Percentiles rank a stretch among this genome's conserved stretches.
Evolutionary conservation across 2,888 invertebrate genomes (phyloP).

Genomic region (Coelinius sp.): DNA sequence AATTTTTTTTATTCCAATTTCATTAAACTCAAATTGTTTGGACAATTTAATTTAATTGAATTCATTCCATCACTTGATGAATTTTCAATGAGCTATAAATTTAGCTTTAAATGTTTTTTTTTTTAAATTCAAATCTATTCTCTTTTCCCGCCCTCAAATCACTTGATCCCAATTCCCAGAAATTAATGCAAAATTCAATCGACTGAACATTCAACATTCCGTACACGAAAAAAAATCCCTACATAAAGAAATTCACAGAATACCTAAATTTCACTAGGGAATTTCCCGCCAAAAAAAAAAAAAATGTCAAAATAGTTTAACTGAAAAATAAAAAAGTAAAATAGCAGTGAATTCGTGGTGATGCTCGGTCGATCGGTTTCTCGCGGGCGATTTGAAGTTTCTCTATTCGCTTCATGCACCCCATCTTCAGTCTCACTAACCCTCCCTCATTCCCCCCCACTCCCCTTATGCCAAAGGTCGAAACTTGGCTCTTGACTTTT

Average conservation of each 20-base stretch:
- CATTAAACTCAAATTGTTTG: no score
- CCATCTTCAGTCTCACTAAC: constrained; percentile 10
- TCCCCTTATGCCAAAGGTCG: background rate
- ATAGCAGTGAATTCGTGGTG: constrained; percentile 9
- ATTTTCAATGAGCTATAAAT: no score
- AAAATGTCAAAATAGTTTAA: background rate
- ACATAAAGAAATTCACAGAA: background rate
- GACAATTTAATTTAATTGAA: no score
- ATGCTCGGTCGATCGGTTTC: constrained; percentile 31
- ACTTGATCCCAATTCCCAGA: background rate
- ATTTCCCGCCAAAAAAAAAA: background rate
- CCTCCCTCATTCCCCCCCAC: no score
- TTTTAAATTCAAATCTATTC: background rate
- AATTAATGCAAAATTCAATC: constrained; percentile 19
- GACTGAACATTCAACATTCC: background rate
- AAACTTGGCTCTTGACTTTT: constrained; percentile 23
- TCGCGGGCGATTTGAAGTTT: constrained; percentile 31
- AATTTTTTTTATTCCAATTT: background rate
- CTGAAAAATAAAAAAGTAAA: background rate
- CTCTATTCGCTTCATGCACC: constrained; percentile 25
- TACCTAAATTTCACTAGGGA: background rate
- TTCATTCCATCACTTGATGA: no score
- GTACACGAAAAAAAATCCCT: background rate
- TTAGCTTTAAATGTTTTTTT: background rate
- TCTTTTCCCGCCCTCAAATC: background rate